These are phyloP conservation scores for Aphodius granarius DNA, from an alignment of 2,888 invertebrate species.

Conservation along the genomic window DNA sequence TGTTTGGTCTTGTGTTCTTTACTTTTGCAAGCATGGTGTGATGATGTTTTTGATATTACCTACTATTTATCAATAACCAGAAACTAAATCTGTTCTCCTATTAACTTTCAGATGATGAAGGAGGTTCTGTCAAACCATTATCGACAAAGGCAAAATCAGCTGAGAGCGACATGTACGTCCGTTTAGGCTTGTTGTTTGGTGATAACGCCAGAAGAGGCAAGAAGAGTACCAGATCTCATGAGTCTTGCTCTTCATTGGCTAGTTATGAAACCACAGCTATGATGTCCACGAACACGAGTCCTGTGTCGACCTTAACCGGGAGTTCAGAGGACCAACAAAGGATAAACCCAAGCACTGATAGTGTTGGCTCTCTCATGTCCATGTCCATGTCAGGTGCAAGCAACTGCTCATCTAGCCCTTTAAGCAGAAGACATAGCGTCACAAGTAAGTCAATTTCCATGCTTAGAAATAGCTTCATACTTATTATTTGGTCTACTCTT, in stretches of 20 bases:
- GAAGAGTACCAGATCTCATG: conserved; percentile 52
- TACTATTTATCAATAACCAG: background rate
- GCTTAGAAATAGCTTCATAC: background rate
- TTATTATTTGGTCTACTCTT: no score
- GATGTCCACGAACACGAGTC: conserved; percentile 82
- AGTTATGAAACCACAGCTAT: conserved; percentile 63
- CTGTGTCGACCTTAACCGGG: conserved; percentile 86
- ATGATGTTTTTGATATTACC: background rate
- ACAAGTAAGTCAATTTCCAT: conserved; percentile 62
- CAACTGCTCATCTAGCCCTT: conserved; percentile 78
- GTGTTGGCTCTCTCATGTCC: conserved; percentile 75
- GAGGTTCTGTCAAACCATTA: conserved; percentile 26
- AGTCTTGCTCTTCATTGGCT: conserved; percentile 56
- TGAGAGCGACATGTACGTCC: conserved; percentile 80
- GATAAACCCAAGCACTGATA: conserved; percentile 65
- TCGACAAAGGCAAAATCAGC: conserved; percentile 54
- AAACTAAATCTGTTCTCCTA: background rate
- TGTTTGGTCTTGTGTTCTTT: background rate
- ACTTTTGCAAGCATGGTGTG: background rate
- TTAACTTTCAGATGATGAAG: conserved; percentile 25
- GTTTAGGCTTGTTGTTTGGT: conserved; percentile 79
- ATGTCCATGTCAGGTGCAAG: conserved; percentile 78
- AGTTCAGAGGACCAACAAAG: conserved; percentile 71
- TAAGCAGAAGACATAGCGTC: conserved; percentile 77
- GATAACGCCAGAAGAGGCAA: conserved; percentile 61